A percentile compares a stretch with the other conserved stretches of the same genome.
These are phyloP conservation scores for Ochotona princeps DNA, from an alignment of 2,113 vertebrate genomes.

Conservation along the genomic window DNA sequence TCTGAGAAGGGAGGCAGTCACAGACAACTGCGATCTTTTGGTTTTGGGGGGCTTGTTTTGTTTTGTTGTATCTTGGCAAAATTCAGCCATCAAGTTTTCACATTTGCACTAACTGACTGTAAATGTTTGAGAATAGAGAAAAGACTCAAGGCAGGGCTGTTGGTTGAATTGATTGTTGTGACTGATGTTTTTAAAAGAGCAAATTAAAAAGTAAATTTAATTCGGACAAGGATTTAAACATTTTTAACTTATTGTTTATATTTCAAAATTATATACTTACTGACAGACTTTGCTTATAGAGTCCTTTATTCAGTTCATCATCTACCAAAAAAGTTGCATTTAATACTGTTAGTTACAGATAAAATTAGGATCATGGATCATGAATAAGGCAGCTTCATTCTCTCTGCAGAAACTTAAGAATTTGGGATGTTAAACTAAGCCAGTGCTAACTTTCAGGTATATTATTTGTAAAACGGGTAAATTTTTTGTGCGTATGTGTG, in stretches of 20 bases:
- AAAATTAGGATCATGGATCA: slow-evolving; percentile 81
- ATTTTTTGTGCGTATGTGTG: not conserved
- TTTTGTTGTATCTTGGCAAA: slow-evolving; percentile 42
- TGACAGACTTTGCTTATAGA: slow-evolving; percentile 80
- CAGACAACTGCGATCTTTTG: slow-evolving; percentile 25
- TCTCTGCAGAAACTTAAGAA: slow-evolving; percentile 72
- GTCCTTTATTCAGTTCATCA: slow-evolving; percentile 74
- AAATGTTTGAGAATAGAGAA: slow-evolving; percentile 58
- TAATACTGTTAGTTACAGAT: slow-evolving; percentile 86
- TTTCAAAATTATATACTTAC: slow-evolving; percentile 67
- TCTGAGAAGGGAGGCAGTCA: slow-evolving; percentile 51
- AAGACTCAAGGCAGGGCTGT: not conserved
- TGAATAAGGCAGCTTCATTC: slow-evolving; percentile 58
- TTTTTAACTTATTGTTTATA: not conserved
- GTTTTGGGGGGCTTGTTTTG: too few species aligned
- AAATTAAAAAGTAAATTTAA: not conserved
- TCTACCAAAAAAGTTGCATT: slow-evolving; percentile 79
- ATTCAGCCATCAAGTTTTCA: slow-evolving; percentile 65
- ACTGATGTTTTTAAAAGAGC: slow-evolving; percentile 54
- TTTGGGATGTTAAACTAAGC: slow-evolving; percentile 30
- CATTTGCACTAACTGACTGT: slow-evolving; percentile 28
- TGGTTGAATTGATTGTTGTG: not conserved
- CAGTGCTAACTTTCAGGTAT: slow-evolving; percentile 67
- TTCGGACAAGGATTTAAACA: slow-evolving; percentile 59
- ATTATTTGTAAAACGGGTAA: slow-evolving; percentile 40